Conservation (phyloP, 2,888 invertebrate species). For the Drosophila kanekoi region DNA sequence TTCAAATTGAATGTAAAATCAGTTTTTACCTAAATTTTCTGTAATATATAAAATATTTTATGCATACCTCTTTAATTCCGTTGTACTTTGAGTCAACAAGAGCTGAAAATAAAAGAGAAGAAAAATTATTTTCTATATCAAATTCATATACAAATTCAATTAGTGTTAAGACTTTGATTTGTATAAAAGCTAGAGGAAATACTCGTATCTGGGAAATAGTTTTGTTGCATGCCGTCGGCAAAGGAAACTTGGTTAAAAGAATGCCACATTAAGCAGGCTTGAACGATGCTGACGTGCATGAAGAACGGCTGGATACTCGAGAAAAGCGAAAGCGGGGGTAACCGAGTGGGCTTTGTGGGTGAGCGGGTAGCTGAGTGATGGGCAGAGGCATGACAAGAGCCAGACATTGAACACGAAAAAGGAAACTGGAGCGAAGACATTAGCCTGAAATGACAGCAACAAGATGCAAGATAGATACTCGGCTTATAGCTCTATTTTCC, state of each 20-base stretch:
- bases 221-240: constrained; percentile 9
- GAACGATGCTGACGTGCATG: constrained; percentile 50
- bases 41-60: background rate
- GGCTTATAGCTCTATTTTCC: constrained; percentile 59
- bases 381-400: constrained; percentile 53
- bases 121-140: background rate
- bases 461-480: constrained; percentile 75
- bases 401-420: constrained; percentile 77
- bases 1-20: no score
- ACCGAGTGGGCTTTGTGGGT: background rate
- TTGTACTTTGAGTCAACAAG: background rate
- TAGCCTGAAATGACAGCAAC: constrained; percentile 77
- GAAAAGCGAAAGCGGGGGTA: constrained; percentile 19
- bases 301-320: constrained; percentile 51
- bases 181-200: background rate
- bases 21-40: no score
- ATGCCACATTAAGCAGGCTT: constrained; percentile 65
- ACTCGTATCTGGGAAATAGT: background rate
- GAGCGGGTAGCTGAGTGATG: constrained; percentile 29
- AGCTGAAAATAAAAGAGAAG: constrained; percentile 43
- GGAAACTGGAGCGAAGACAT: constrained; percentile 79
- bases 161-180: constrained; percentile 7
- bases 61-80: constrained; percentile 41
- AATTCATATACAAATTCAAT: constrained; percentile 3
- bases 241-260: constrained; percentile 37